A percentile compares a stretch with the other conserved stretches of the same genome.
Evolutionary conservation across 2,797 vertebrate genomes (phyloP).

Genomic region (Coccyzus lansbergi): DNA sequence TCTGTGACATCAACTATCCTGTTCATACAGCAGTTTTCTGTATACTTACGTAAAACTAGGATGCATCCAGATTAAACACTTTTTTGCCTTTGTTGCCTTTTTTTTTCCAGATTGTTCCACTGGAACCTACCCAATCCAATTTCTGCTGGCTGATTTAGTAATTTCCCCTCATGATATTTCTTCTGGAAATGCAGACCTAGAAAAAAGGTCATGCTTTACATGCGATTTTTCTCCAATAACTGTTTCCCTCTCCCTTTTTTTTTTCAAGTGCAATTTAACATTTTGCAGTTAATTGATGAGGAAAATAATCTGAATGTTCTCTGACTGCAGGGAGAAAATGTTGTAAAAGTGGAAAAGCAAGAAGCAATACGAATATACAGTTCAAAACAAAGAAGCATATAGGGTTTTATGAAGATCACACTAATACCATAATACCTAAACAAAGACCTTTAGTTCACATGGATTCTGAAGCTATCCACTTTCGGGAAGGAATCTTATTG

Average conservation of each 20-base stretch:
- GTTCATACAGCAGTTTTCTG: constrained; percentile 29
- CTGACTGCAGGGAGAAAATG: not conserved
- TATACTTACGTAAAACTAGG: not conserved
- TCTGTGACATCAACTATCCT: constrained; percentile 7
- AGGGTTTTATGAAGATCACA: not conserved
- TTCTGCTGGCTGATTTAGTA: not conserved
- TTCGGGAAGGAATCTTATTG: not conserved
- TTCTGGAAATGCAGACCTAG: not conserved
- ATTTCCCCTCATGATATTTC: constrained; percentile 5
- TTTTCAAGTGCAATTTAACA: not conserved
- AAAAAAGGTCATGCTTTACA: not conserved
- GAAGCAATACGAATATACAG: not conserved
- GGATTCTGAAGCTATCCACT: not conserved
- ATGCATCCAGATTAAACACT: constrained; percentile 37
- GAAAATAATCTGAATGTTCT: not conserved
- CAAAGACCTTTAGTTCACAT: not conserved
- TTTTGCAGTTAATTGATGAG: not conserved
- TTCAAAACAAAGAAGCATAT: not conserved
- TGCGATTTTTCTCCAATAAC: not conserved
- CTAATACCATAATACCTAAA: not conserved
- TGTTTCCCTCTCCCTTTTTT: not conserved
- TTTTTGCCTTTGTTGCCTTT: not conserved
- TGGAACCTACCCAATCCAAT: not conserved
- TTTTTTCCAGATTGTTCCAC: not conserved
- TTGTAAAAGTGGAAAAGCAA: not conserved